These are phyloP conservation scores for Argentina silus DNA, from an alignment of 2,797 vertebrate species.

Conservation along the genomic window DNA sequence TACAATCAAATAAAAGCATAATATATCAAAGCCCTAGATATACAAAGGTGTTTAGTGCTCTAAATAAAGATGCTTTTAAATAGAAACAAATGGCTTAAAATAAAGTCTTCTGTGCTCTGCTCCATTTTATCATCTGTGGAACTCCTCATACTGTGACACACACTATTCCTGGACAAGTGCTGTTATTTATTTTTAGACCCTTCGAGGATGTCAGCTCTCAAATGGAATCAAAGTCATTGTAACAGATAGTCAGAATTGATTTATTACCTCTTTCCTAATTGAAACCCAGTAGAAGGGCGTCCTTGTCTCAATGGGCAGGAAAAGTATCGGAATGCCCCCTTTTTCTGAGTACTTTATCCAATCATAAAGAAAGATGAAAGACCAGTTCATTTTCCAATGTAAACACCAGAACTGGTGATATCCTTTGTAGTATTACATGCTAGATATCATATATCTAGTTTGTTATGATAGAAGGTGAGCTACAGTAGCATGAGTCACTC, in stretches of 20 bases:
- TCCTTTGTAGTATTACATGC: too few species aligned
- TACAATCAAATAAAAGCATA: constrained; percentile 48
- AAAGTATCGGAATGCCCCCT: too few species aligned
- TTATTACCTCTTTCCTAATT: neutral
- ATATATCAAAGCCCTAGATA: constrained; percentile 46
- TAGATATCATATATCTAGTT: too few species aligned
- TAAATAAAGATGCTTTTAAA: constrained; percentile 68
- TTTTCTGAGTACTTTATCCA: too few species aligned
- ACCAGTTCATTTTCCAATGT: too few species aligned
- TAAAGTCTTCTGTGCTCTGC: constrained; percentile 58
- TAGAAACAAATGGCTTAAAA: constrained; percentile 65
- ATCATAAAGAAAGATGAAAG: too few species aligned
- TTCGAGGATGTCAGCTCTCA: constrained; percentile 45
- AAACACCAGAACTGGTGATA: too few species aligned
- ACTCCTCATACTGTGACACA: constrained; percentile 51
- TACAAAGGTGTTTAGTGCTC: constrained; percentile 47
- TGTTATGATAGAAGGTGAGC: too few species aligned
- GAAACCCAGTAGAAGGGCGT: too few species aligned
- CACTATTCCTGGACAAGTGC: constrained; percentile 61
- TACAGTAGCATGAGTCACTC: too few species aligned
- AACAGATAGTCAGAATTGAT: neutral
- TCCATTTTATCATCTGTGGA: constrained; percentile 68
- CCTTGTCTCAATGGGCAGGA: too few species aligned
- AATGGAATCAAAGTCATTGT: neutral
- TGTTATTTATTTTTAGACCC: constrained; percentile 71